Conservation (phyloP, 2,888 invertebrate species). For the Minunthozetes semirufus region DNA sequence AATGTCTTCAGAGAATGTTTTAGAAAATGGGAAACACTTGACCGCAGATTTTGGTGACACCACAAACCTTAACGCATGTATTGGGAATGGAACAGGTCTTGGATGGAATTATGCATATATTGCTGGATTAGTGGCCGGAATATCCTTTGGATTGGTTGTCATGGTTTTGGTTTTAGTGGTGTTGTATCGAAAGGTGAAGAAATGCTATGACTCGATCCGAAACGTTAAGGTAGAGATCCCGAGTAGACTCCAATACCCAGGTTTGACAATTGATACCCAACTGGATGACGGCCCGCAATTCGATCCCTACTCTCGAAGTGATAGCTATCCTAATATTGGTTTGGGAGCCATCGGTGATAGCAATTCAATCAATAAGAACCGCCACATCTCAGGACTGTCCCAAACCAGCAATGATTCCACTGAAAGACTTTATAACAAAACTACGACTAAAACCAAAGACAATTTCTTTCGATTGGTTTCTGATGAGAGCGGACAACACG, state of each 20-base stretch:
- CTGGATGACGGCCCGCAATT: not conserved
- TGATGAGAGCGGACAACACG: slow-evolving; percentile 16
- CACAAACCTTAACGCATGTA: slow-evolving; percentile 1
- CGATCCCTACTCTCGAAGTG: not conserved
- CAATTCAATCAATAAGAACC: slow-evolving; percentile 36
- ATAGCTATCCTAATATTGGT: slow-evolving; percentile 15
- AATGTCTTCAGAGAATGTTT: not conserved
- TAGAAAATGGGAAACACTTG: not conserved
- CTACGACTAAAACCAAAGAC: not conserved
- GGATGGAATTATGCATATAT: too few relatives aligned
- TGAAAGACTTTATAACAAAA: slow-evolving; percentile 34
- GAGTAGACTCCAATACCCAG: not conserved
- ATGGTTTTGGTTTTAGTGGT: slow-evolving; percentile 24
- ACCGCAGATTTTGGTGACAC: not conserved
- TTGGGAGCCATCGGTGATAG: slow-evolving; percentile 29
- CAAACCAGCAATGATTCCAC: slow-evolving; percentile 39
- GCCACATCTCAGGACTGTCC: slow-evolving; percentile 41
- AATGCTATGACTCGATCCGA: not conserved
- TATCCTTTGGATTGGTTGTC: slow-evolving; percentile 5
- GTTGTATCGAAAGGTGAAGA: slow-evolving; percentile 29
- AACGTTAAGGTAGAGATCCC: not conserved
- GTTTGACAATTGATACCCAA: not conserved
- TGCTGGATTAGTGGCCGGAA: slow-evolving; percentile 33
- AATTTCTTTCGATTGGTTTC: not conserved
- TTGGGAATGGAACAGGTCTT: not conserved